A percentile compares a stretch with the other conserved stretches of the same genome.
Evolutionary conservation across 2,113 vertebrate genomes (phyloP).

Genomic region (Xenotilapia flavipinnis): DNA sequence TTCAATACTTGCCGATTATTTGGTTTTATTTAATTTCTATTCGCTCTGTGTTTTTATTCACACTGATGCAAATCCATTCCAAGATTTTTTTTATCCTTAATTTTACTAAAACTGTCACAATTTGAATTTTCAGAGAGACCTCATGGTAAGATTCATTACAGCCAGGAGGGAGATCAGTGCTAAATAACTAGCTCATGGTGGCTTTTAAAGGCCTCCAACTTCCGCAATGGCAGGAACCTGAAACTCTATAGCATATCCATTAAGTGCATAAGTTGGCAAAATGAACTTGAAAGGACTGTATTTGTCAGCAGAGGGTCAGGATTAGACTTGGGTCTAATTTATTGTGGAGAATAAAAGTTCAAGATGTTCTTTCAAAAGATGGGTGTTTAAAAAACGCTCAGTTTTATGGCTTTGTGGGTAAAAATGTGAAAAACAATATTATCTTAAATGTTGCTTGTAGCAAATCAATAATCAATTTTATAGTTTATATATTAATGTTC

Average conservation of each 20-base stretch:
- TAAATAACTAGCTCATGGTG: conserved; percentile 45
- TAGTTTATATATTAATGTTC: not conserved
- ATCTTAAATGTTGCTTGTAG: not conserved
- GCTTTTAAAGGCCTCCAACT: conserved; percentile 57
- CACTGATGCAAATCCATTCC: not conserved
- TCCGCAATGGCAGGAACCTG: conserved; percentile 61
- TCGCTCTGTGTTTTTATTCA: not conserved
- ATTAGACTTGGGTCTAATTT: not conserved
- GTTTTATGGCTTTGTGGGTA: not conserved
- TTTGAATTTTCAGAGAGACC: conserved; percentile 30
- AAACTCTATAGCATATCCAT: conserved; percentile 55
- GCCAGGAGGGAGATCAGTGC: conserved; percentile 48
- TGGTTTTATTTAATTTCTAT: not conserved
- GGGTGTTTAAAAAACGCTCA: not conserved
- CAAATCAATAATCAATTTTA: not conserved
- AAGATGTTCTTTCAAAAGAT: not conserved
- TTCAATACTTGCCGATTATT: not conserved
- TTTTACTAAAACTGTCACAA: conserved; percentile 9
- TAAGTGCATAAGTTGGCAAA: conserved; percentile 44
- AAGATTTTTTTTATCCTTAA: not conserved
- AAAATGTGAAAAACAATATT: not conserved
- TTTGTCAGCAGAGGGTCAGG: conserved; percentile 32
- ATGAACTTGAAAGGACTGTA: conserved; percentile 40
- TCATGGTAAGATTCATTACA: conserved; percentile 60
- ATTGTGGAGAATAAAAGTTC: not conserved